Conservation (phyloP, 2,797 vertebrate species). For the Bradypodion ventrale region DNA sequence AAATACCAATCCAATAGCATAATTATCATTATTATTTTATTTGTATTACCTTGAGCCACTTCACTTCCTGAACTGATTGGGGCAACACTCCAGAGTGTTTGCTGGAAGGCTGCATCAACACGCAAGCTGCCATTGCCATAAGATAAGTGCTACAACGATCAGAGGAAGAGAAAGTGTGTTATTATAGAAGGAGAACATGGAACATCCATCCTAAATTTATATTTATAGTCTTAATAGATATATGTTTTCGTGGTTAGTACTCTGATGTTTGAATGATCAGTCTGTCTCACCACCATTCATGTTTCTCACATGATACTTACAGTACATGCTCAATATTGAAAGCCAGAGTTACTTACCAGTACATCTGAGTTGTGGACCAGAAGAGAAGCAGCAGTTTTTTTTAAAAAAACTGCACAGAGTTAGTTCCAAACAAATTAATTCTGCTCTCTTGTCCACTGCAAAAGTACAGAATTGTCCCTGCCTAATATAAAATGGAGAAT, state of each 20-base stretch:
- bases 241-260: neutral
- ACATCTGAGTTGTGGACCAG: neutral
- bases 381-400: neutral
- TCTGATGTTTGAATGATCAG: neutral
- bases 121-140: conserved; percentile 88
- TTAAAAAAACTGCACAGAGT: neutral
- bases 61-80: conserved; percentile 97
- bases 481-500: neutral
- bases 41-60: conserved; percentile 88
- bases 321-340: neutral
- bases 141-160: conserved; percentile 85
- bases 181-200: conserved; percentile 5
- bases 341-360: neutral
- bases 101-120: conserved; percentile 95
- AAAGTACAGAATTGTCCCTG: neutral
- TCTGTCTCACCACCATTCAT: neutral
- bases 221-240: neutral
- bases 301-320: neutral
- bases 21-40: neutral
- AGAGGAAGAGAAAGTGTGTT: conserved; percentile 18
- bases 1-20: neutral
- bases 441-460: neutral
- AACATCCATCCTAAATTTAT: neutral
- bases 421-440: conserved; percentile 4
- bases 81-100: conserved; percentile 94